phyloP scores from a whole-genome alignment of 2,888 invertebrate genomes.

The Heliconius aoede region DNA sequence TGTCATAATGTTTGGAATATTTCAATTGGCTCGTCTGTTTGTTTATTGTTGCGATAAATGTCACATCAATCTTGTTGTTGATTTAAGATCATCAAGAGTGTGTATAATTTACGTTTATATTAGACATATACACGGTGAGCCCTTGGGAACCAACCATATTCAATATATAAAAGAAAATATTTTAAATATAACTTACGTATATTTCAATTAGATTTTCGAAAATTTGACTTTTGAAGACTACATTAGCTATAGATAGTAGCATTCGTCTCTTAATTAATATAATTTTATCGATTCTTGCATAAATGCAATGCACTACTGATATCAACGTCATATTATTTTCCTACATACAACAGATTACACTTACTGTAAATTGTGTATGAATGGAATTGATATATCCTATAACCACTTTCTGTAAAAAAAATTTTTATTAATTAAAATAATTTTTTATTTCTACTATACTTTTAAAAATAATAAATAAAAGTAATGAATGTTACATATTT shows the following conservation, averaged over 20 bases:
- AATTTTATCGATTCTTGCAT: no score
- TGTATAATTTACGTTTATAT: neutral
- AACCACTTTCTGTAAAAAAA: neutral
- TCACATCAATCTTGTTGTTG: conserved; percentile 12
- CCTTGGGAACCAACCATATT: no score
- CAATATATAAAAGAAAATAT: no score
- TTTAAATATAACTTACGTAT: neutral
- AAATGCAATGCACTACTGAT: no score
- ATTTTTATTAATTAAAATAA: neutral
- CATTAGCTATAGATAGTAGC: neutral
- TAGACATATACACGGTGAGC: no score
- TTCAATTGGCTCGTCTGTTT: conserved; percentile 18
- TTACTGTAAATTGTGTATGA: no score
- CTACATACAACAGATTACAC: no score
- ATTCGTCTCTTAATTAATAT: neutral
- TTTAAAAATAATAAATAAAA: neutral
- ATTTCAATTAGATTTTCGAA: neutral
- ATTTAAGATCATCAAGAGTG: conserved; percentile 13
- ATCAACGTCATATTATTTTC: no score
- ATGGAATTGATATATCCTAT: no score
- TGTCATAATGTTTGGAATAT: conserved; percentile 19
- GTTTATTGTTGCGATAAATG: conserved; percentile 14
- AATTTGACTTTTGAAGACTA: neutral
- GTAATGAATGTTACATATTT: neutral
- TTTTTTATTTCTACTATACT: neutral